Evolutionary conservation across 2,797 vertebrate species (phyloP).

Genomic region (Scomberomorus guttatus): DNA sequence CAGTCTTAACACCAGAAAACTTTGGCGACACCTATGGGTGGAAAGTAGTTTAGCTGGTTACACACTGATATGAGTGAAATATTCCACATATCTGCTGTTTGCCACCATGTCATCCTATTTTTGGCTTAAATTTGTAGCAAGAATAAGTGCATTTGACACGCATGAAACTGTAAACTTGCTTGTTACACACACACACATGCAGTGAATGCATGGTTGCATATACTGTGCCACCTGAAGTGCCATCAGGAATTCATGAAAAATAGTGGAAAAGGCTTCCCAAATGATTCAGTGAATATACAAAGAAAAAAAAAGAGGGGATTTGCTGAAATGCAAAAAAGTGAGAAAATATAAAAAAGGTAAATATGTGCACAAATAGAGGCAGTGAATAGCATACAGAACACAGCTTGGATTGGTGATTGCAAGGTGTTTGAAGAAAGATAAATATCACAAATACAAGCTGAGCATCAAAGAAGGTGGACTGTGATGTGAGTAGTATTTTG

Average conservation of each 20-base stretch:
- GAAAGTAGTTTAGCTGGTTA: not conserved
- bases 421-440: constrained; percentile 6
- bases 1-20: constrained; percentile 7
- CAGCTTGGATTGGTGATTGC: not conserved
- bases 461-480: not conserved
- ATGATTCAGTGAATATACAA: not conserved
- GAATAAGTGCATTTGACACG: constrained; percentile 1
- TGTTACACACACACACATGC: not conserved
- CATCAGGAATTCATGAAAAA: constrained; percentile 7
- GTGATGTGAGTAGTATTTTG: not conserved
- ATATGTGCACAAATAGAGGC: constrained; percentile 8
- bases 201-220: not conserved
- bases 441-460: constrained; percentile 6
- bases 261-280: not conserved
- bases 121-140: not conserved
- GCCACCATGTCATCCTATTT: not conserved
- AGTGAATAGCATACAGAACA: constrained; percentile 2
- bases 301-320: not conserved
- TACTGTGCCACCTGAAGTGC: not conserved
- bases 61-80: not conserved
- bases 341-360: constrained; percentile 5
- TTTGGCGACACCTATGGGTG: constrained; percentile 75
- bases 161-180: constrained; percentile 7
- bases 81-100: not conserved
- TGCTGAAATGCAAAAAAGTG: not conserved